Percentiles rank a stretch among this genome's conserved stretches.
These are phyloP conservation scores for Corynorhinus townsendii DNA, from an alignment of 2,113 vertebrate genomes.

Conservation along the genomic window DNA sequence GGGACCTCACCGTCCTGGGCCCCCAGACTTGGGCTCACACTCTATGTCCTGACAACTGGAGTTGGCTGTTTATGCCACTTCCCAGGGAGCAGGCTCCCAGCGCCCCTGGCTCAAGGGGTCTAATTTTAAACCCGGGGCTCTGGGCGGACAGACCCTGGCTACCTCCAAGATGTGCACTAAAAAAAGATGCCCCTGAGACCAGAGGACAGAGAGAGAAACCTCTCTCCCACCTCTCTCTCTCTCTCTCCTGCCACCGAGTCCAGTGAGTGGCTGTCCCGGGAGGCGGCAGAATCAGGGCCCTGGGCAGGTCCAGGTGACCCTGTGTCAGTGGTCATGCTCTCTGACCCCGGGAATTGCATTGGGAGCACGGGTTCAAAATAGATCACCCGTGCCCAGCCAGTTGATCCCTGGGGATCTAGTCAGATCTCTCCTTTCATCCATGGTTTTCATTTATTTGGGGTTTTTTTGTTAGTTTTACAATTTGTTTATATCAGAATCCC, in stretches of 20 bases:
- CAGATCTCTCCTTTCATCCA: not conserved
- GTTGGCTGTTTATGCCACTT: not conserved
- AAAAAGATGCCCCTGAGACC: conserved; percentile 1
- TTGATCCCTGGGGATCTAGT: not conserved
- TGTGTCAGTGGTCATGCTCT: not conserved
- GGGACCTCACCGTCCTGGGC: not conserved
- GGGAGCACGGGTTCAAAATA: not conserved
- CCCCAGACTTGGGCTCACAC: not conserved
- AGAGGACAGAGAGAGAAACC: not conserved
- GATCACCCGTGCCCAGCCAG: not conserved
- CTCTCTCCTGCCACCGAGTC: not conserved
- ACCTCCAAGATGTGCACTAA: not conserved
- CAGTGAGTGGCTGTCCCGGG: not conserved
- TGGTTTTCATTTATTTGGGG: not conserved
- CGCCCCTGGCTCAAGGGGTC: not conserved
- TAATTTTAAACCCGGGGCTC: conserved; percentile 53
- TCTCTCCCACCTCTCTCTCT: not conserved
- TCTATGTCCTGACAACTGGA: not conserved
- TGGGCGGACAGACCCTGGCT: not conserved
- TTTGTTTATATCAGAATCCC: not conserved
- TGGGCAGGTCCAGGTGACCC: not conserved
- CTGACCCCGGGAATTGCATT: not conserved
- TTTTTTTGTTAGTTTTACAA: not conserved
- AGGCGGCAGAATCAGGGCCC: not conserved
- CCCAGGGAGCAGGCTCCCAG: not conserved